Evolutionary conservation across 2,113 vertebrate genomes (phyloP).

Genomic region (Macrotis lagotis): DNA sequence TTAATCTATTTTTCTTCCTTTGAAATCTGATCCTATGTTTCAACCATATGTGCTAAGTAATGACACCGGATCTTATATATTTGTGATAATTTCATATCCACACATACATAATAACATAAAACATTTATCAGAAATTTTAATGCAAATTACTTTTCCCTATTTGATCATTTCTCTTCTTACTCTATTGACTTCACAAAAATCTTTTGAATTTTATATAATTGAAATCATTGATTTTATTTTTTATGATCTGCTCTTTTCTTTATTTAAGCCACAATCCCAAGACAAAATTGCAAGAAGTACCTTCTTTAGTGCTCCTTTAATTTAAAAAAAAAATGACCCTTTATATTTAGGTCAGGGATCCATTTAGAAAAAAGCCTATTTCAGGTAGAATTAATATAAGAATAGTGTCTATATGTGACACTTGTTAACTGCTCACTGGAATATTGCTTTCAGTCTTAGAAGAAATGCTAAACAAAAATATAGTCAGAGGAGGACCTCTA

Average conservation of each 20-base stretch:
- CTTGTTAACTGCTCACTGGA: neutral
- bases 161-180: neutral
- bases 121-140: neutral
- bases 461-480: neutral
- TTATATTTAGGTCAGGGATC: neutral
- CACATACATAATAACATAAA: neutral
- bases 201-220: neutral
- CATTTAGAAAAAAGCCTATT: neutral
- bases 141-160: neutral
- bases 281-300: neutral
- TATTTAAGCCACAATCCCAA: neutral
- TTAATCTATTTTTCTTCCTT: neutral
- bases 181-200: neutral
- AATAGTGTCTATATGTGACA: neutral
- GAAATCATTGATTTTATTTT: neutral
- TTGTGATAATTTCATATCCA: neutral
- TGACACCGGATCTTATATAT: neutral
- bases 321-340: no score
- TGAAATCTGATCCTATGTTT: neutral
- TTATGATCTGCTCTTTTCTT: neutral
- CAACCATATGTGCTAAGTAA: neutral
- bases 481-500: neutral
- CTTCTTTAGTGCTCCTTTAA: neutral
- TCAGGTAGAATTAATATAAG: neutral
- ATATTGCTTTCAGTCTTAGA: neutral